A percentile compares a stretch with the other conserved stretches of the same genome.
These are phyloP conservation scores for Drosophila sechellia DNA, from an alignment of 1,140 invertebrate genomes.

Conservation along the genomic window DNA sequence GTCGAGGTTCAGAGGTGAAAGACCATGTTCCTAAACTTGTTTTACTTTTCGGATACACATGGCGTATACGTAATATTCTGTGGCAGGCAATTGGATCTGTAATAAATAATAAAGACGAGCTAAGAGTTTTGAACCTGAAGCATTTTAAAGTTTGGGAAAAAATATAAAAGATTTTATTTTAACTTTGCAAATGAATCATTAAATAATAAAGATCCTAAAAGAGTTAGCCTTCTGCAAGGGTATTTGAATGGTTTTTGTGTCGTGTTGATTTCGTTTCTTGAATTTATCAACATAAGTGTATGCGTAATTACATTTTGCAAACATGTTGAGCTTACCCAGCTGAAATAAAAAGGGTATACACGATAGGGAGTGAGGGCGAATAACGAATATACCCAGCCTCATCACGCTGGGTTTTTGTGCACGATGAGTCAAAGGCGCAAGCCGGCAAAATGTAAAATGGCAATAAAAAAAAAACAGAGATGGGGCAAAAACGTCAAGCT, in stretches of 20 bases:
- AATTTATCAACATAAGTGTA: constrained; percentile 35
- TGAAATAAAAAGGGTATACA: constrained; percentile 10
- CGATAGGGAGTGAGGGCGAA: background rate
- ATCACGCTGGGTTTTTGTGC: constrained; percentile 29
- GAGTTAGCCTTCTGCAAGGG: background rate
- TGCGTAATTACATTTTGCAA: constrained; percentile 47
- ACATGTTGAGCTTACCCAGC: constrained; percentile 39
- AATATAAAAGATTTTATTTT: too few relatives aligned
- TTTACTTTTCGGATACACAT: background rate
- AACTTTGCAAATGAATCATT: too few relatives aligned
- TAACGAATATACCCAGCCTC: constrained; percentile 28
- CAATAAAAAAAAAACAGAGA: constrained; percentile 1
- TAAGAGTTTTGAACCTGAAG: too few relatives aligned
- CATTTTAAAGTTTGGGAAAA: too few relatives aligned
- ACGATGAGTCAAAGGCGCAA: constrained; percentile 47
- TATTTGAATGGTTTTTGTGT: constrained; percentile 3
- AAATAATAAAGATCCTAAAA: too few relatives aligned
- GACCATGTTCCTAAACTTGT: too few relatives aligned
- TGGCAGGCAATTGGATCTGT: background rate
- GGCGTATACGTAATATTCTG: constrained; percentile 12
- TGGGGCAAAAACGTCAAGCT: background rate
- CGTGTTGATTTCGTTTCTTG: background rate
- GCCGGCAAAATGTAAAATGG: constrained; percentile 12
- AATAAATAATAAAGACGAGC: too few relatives aligned
- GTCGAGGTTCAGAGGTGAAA: too few relatives aligned